A percentile compares a stretch with the other conserved stretches of the same genome.
Evolutionary conservation across 2,113 vertebrate species (phyloP).

Genomic region (human (Homo sapiens)): GRCh38 chr12:28306501-28307000

Average conservation of each 20-base stretch:
- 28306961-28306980: background rate
- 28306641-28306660: slow-evolving; percentile 67
- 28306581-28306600: slow-evolving; percentile 44
- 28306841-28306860: slow-evolving; percentile 58
- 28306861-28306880: slow-evolving; percentile 74
- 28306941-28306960: slow-evolving; percentile 80
- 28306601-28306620: slow-evolving; percentile 50
- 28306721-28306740: slow-evolving; percentile 62
- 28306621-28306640: slow-evolving; percentile 41
- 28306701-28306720: slow-evolving; percentile 18
- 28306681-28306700: slow-evolving; percentile 38
- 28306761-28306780: slow-evolving; percentile 74
- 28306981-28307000: background rate
- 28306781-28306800: slow-evolving; percentile 68
- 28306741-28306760: slow-evolving; percentile 70
- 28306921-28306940: slow-evolving; percentile 85
- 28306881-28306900: slow-evolving; percentile 82
- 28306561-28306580: slow-evolving; percentile 26
- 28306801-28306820: slow-evolving; percentile 58
- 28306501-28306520: background rate
- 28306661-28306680: slow-evolving; percentile 50
- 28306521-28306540: slow-evolving; percentile 33
- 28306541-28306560: slow-evolving; percentile 16
- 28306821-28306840: slow-evolving; percentile 44
- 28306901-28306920: slow-evolving; percentile 82